Base-by-base conservation (phyloP, 2,888 invertebrate species). In the Hirudinaria manillensis region DNA sequence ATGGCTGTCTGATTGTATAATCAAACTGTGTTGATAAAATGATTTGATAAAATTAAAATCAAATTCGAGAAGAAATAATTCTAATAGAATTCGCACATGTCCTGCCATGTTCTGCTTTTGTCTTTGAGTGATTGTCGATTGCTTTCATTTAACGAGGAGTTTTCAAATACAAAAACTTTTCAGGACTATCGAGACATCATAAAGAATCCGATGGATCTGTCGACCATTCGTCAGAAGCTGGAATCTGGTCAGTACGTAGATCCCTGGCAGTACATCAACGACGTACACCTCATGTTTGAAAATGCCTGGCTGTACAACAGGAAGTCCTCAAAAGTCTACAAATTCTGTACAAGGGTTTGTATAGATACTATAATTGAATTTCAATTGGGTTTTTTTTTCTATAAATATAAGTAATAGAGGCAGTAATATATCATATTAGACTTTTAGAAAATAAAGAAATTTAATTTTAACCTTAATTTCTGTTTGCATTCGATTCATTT, bases 281-380 rank as follows among this genome's bases (percentile, higher is more conserved):
- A 99, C 85, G 94, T 99, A 0, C 99, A 97, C 96, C 89, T 98
- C 79, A 99, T 99, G 99, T 98, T 99, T 84, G 98, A 99, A 83
- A 99, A 99, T 86, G 99, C 99, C 7, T 99, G 99, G 99, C 88
- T 98, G 13, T 99, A 99, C 86, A 99, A 99, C 86, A 90, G 94
- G 78, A 99, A 99, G 87, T 95, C 96, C 67, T 97, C 98, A 13
- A 89, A 93, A 81, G 99, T 99, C 74, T 99, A 99, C 87, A 91
- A 94, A 88, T 96, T 93, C 86, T 96, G 97, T 87, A 94, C 96
- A 80, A 99, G 97, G 92, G 97, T 98, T 86, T 61, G 75, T 24
- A 16, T 16, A 45, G 24, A n/a, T 13, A 70, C 6, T 21, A 3
- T 32, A 36, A 13, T 21, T 56, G 34, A 29, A 56, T 24, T 24